Evolutionary conservation across 2,113 vertebrate genomes (phyloP).

Genomic region (Leptobrachium leishanense): DNA sequence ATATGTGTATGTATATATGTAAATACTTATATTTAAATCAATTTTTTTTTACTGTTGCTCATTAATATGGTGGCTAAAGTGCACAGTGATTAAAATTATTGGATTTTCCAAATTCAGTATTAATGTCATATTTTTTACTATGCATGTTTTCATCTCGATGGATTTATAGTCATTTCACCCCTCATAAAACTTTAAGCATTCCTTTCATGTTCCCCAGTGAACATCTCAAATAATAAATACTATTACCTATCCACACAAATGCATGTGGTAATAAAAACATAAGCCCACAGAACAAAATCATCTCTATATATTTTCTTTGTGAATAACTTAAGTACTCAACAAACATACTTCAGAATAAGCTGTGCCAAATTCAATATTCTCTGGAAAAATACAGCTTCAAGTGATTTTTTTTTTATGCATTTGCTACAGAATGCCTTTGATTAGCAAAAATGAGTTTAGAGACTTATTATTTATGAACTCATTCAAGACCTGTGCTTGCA

Average conservation of each 20-base stretch:
- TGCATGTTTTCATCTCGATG: constrained; percentile 20
- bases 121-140: constrained; percentile 10
- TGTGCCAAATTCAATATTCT: constrained; percentile 47
- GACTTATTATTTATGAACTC: background rate
- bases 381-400: constrained; percentile 41
- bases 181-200: constrained; percentile 7
- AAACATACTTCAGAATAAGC: constrained; percentile 12
- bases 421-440: constrained; percentile 10
- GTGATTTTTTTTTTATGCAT: constrained; percentile 24
- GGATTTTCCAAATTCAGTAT: constrained; percentile 23
- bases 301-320: constrained; percentile 47
- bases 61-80: too few species aligned
- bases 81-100: background rate
- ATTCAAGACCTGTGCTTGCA: too few species aligned
- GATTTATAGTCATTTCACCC: constrained; percentile 16
- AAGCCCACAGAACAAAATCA: constrained; percentile 30
- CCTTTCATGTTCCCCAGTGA: constrained; percentile 32
- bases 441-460: background rate
- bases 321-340: constrained; percentile 24
- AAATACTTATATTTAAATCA: too few species aligned
- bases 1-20: too few species aligned
- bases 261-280: constrained; percentile 44
- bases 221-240: constrained; percentile 41
- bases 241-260: constrained; percentile 31
- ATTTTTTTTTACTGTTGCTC: background rate